These are phyloP conservation scores for Sphenopsis melanotis DNA, from an alignment of 2,797 vertebrate species.

Conservation along the genomic window DNA sequence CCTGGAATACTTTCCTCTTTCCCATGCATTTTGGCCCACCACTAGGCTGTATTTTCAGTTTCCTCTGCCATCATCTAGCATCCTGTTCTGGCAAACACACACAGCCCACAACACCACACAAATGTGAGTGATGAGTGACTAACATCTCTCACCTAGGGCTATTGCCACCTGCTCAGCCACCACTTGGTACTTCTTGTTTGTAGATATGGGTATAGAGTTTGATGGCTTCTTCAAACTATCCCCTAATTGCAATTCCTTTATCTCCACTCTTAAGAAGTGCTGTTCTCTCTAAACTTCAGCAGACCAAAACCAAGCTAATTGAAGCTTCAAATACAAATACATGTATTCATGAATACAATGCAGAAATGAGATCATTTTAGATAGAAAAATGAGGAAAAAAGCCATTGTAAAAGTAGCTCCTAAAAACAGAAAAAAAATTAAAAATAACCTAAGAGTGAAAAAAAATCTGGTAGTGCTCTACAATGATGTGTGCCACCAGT, in stretches of 20 bases:
- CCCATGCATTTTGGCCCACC: background rate
- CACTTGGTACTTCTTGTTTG: background rate
- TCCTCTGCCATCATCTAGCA: background rate
- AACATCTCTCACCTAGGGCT: background rate
- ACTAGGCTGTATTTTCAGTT: background rate
- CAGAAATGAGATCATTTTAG: background rate
- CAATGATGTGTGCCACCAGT: background rate
- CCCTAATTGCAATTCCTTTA: background rate
- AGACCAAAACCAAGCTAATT: background rate
- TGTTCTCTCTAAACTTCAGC: background rate
- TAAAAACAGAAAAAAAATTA: background rate
- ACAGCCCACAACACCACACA: fast-evolving
- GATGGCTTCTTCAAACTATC: background rate
- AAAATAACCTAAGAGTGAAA: fast-evolving
- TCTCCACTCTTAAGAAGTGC: background rate
- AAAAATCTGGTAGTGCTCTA: background rate
- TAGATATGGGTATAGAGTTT: background rate
- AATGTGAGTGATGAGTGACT: fast-evolving
- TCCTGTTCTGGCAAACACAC: background rate
- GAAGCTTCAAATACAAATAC: background rate
- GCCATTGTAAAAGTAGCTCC: background rate
- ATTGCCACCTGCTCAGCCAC: background rate
- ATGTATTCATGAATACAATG: background rate
- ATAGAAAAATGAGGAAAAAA: fast-evolving
- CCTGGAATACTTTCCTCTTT: background rate